Conservation (phyloP, 1,140 invertebrate species). For the Caenorhabditis tropicalis region DNA sequence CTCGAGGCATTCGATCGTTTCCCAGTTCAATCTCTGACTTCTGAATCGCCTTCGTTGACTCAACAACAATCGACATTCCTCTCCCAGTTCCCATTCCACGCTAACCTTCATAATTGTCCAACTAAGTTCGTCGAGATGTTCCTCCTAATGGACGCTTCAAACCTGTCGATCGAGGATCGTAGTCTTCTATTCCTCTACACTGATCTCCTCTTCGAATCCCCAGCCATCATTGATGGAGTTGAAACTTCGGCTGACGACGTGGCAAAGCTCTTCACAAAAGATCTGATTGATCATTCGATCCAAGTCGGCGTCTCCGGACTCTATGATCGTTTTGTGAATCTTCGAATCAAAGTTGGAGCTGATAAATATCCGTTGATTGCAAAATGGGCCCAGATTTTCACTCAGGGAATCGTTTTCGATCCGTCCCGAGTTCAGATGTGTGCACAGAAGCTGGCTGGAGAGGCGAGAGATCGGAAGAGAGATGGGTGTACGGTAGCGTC, state of each 20-base stretch:
- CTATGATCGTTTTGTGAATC: slow-evolving; percentile 78
- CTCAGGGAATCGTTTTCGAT: slow-evolving; percentile 80
- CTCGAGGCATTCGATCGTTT: slow-evolving; percentile 79
- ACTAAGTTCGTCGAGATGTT: slow-evolving; percentile 86
- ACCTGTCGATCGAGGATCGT: slow-evolving; percentile 76
- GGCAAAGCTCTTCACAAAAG: slow-evolving; percentile 41
- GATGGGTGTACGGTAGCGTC: slow-evolving; percentile 77
- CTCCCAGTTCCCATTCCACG: slow-evolving; percentile 76
- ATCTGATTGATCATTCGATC: slow-evolving; percentile 76
- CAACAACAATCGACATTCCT: slow-evolving; percentile 73
- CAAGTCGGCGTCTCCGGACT: slow-evolving; percentile 75
- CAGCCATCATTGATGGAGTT: slow-evolving; percentile 74
- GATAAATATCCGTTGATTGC: slow-evolving; percentile 81
- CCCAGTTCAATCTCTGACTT: slow-evolving; percentile 77
- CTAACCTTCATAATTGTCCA: slow-evolving; percentile 81
- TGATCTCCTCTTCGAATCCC: slow-evolving; percentile 78
- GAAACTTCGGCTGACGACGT: slow-evolving; percentile 75
- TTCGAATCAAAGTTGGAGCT: slow-evolving; percentile 75
- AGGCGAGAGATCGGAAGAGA: slow-evolving; percentile 79
- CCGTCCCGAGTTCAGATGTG: slow-evolving; percentile 75
- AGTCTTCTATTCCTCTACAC: slow-evolving; percentile 80
- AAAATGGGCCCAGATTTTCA: slow-evolving; percentile 80
- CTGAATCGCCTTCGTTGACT: slow-evolving; percentile 76
- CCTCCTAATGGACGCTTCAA: slow-evolving; percentile 80
- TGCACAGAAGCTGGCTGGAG: slow-evolving; percentile 78